Conservation (phyloP, 1,140 invertebrate species). For the Drosophila pseudoobscura region DNA sequence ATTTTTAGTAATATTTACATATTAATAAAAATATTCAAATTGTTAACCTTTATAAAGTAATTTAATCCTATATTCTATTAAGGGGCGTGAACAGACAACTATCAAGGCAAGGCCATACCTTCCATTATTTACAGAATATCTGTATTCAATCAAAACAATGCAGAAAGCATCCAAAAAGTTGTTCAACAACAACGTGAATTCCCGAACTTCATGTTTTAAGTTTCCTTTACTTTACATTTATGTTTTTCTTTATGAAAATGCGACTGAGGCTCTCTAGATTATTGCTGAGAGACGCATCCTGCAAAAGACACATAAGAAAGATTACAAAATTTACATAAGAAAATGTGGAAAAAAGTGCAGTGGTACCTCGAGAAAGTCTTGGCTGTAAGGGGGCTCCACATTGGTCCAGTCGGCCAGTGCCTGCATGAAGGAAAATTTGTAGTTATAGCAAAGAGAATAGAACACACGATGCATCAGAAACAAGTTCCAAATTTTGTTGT, state of each 20-base stretch:
- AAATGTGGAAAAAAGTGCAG: neutral
- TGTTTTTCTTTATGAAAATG: slow-evolving; percentile 27
- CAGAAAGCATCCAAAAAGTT: no score
- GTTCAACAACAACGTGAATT: no score
- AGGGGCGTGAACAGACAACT: neutral
- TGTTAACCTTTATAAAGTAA: no score
- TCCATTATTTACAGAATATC: no score
- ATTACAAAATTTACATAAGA: no score
- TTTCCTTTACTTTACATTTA: neutral
- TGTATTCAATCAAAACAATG: neutral
- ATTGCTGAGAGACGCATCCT: slow-evolving; percentile 24
- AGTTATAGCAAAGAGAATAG: no score
- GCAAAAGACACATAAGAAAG: neutral
- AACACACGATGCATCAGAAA: no score
- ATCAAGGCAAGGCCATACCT: no score
- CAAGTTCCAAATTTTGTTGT: no score
- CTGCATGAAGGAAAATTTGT: slow-evolving; percentile 1
- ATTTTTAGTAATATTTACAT: no score
- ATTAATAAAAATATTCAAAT: no score
- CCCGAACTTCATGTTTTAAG: neutral
- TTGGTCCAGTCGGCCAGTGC: slow-evolving; percentile 19
- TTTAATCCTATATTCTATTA: no score
- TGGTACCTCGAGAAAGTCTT: slow-evolving; percentile 46
- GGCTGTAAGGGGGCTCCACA: slow-evolving; percentile 33
- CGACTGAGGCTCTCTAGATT: slow-evolving; percentile 21